Percentiles rank a stretch among this genome's conserved stretches.
phyloP scores from a whole-genome alignment of 2,113 vertebrate species.

The Peucedramus taeniatus region DNA sequence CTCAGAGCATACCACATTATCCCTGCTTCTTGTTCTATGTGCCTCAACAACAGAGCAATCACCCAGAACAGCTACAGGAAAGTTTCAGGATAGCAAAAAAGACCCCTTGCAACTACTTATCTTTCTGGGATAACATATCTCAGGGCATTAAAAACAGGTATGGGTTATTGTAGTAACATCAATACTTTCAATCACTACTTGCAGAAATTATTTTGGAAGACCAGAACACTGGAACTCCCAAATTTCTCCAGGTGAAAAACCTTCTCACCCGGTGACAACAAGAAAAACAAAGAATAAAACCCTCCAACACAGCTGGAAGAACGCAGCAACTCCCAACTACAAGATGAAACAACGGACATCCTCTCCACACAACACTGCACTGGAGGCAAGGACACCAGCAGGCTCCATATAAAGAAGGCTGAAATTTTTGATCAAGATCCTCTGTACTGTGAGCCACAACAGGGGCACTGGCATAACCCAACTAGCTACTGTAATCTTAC shows the following conservation, averaged over 20 bases:
- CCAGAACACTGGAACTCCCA: not conserved
- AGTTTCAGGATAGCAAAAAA: not conserved
- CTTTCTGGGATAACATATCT: not conserved
- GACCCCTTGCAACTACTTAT: fast-evolving
- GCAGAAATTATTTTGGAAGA: not conserved
- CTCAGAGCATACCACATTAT: not conserved
- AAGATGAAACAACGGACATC: not conserved
- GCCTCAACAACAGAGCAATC: not conserved
- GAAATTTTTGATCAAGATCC: not conserved
- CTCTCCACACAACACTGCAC: not conserved
- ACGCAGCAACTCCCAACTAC: not conserved
- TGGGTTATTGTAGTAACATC: not conserved
- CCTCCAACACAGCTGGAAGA: not conserved
- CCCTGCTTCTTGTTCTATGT: not conserved
- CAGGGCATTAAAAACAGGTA: not conserved
- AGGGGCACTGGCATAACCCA: not conserved
- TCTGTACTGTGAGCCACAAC: not conserved
- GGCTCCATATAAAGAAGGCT: not conserved
- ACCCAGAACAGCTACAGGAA: not conserved
- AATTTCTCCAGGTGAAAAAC: not conserved
- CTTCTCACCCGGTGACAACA: not conserved
- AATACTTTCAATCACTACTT: not conserved
- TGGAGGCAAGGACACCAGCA: not conserved
- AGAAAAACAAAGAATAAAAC: not conserved
- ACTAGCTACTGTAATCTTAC: too few relatives aligned